Evolutionary conservation across 1,140 invertebrate species (phyloP).

Genomic region (Diabrotica virgifera): DNA sequence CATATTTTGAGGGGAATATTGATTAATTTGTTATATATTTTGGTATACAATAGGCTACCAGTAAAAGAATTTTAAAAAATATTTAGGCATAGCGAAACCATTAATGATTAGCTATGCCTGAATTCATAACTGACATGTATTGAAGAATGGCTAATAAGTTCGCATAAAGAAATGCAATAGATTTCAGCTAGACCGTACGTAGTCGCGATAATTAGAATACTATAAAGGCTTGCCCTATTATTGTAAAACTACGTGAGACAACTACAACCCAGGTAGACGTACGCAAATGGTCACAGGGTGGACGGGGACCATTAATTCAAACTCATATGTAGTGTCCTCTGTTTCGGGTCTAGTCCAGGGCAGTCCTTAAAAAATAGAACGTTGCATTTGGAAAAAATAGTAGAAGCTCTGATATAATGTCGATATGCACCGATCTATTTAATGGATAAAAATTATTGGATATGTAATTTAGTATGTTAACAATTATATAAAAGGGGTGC

Average conservation of each 20-base stretch:
- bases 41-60: too few relatives aligned
- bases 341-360: background rate
- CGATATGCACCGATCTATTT: too few relatives aligned
- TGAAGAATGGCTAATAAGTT: constrained; percentile 3
- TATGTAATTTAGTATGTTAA: too few relatives aligned
- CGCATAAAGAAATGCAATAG: background rate
- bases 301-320: background rate
- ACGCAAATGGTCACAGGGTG: background rate
- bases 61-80: too few relatives aligned
- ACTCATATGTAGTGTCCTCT: background rate
- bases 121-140: background rate
- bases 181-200: background rate
- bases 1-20: too few relatives aligned
- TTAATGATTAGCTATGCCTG: too few relatives aligned
- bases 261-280: constrained; percentile 1
- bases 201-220: background rate
- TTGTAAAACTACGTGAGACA: constrained; percentile 2
- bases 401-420: too few relatives aligned
- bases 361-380: background rate
- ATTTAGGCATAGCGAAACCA: too few relatives aligned
- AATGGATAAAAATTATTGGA: too few relatives aligned
- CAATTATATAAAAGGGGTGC: too few relatives aligned
- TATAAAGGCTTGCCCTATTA: background rate
- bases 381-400: too few relatives aligned
- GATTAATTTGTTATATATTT: too few relatives aligned